Evolutionary conservation across 2,888 invertebrate species (phyloP).

Genomic region (Parochlus steinenii): DNA sequence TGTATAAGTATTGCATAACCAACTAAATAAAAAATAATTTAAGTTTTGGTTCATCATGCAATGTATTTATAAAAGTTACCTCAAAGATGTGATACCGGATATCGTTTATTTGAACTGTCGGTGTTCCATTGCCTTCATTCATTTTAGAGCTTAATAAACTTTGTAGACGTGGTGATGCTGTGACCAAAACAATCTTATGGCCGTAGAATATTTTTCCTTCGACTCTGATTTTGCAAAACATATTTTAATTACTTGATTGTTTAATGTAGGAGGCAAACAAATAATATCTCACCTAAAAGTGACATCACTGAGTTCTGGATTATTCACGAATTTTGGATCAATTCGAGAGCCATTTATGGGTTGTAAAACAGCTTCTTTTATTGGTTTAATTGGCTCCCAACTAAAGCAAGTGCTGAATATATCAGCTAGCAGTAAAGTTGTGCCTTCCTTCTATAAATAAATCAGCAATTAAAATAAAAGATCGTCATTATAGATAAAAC

Average conservation of each 20-base stretch:
- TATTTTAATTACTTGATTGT: conserved; percentile 5
- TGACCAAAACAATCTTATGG: conserved; percentile 84
- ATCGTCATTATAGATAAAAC: neutral
- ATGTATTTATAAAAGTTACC: conserved; percentile 32
- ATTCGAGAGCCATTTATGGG: conserved; percentile 55
- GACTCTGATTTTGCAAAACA: conserved; percentile 37
- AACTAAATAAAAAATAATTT: conserved; percentile 38
- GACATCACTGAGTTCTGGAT: conserved; percentile 81
- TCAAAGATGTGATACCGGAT: conserved; percentile 86
- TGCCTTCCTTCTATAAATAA: conserved; percentile 59
- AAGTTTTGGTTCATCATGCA: conserved; percentile 2
- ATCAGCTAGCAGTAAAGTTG: conserved; percentile 69
- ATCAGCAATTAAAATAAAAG: conserved; percentile 3
- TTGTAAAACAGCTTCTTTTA: conserved; percentile 48
- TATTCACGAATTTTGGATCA: conserved; percentile 87
- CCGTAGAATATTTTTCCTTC: conserved; percentile 84
- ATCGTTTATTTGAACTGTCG: conserved; percentile 82
- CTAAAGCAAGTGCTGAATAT: conserved; percentile 82
- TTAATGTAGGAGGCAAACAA: neutral
- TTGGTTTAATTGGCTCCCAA: conserved; percentile 65
- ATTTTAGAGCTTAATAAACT: conserved; percentile 67
- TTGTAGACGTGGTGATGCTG: conserved; percentile 70
- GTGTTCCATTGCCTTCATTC: conserved; percentile 50
- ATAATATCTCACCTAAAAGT: conserved; percentile 45
- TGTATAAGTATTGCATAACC: conserved; percentile 86